Percentiles rank a stretch among this genome's conserved stretches.
These are phyloP conservation scores for Parapristionchus giblindavisi DNA, from an alignment of 2,888 invertebrate species.

Conservation along the genomic window DNA sequence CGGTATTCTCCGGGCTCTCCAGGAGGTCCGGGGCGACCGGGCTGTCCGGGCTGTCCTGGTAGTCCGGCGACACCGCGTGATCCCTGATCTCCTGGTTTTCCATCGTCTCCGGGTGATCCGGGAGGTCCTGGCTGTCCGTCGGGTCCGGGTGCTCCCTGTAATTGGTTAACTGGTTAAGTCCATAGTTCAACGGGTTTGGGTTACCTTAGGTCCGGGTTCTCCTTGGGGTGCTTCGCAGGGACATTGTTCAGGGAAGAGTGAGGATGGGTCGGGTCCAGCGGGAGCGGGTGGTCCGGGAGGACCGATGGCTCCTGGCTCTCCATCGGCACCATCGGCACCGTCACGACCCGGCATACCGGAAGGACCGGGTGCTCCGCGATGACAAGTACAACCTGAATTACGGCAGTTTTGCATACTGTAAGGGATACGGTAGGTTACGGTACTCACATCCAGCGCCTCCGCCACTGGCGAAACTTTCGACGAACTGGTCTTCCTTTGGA, in stretches of 20 bases:
- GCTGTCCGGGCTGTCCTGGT: slow-evolving; percentile 70
- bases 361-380: slow-evolving; percentile 68
- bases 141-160: slow-evolving; percentile 60
- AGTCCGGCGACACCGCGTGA: slow-evolving; percentile 80
- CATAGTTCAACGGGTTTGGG: slow-evolving; percentile 28
- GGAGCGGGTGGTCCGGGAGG: slow-evolving; percentile 67
- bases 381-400: slow-evolving; percentile 60
- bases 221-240: slow-evolving; percentile 68
- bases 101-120: slow-evolving; percentile 64
- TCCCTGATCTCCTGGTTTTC: slow-evolving; percentile 67
- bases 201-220: slow-evolving; percentile 61
- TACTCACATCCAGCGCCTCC: slow-evolving; percentile 40
- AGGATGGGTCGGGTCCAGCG: slow-evolving; percentile 65
- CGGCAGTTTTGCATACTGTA: background rate
- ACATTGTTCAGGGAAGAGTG: slow-evolving; percentile 68
- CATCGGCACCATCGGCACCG: slow-evolving; percentile 64
- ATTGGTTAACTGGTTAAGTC: too few species aligned
- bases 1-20: slow-evolving; percentile 67
- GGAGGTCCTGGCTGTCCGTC: slow-evolving; percentile 60
- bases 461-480: slow-evolving; percentile 27
- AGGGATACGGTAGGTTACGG: background rate
- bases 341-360: slow-evolving; percentile 62
- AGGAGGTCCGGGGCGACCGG: slow-evolving; percentile 65
- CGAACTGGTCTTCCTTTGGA: slow-evolving; percentile 33
- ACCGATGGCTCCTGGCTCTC: slow-evolving; percentile 67